Percentiles rank a stretch among this genome's conserved stretches.
Evolutionary conservation across 2,888 invertebrate genomes (phyloP).

Genomic region (Germaria angustata): DNA sequence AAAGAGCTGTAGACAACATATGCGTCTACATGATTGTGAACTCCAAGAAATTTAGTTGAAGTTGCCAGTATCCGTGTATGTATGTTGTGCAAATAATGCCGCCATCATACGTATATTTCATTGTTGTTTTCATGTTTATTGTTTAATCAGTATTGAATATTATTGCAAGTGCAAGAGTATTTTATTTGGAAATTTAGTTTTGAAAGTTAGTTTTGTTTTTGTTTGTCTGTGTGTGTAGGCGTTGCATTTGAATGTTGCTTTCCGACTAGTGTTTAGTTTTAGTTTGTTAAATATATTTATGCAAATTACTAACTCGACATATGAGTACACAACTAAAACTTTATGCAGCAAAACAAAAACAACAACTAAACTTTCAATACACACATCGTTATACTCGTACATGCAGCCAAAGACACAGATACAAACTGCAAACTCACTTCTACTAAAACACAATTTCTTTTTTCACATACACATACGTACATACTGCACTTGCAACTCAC

Average conservation of each 20-base stretch:
- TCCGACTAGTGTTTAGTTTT: conserved; percentile 33
- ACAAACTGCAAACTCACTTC: conserved; percentile 27
- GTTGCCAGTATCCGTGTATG: no score
- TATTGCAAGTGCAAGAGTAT: conserved; percentile 8
- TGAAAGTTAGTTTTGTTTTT: background rate
- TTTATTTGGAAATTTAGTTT: background rate
- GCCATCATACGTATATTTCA: background rate
- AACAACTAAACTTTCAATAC: background rate
- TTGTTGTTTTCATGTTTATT: background rate
- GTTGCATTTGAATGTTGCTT: conserved; percentile 8
- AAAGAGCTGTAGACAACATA: background rate
- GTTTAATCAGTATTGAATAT: conserved; percentile 8
- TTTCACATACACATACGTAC: background rate
- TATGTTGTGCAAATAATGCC: no score
- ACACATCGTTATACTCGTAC: background rate
- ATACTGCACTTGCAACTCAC: conserved; percentile 12
- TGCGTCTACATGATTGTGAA: background rate
- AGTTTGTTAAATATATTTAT: conserved; percentile 51
- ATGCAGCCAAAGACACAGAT: background rate
- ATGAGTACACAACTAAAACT: conserved; percentile 17
- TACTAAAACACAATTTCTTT: conserved; percentile 40
- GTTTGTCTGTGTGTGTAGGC: background rate
- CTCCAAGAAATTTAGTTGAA: background rate
- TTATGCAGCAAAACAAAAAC: conserved; percentile 10
- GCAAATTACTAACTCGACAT: conserved; percentile 52